Percentiles rank a stretch among this genome's conserved stretches.
Conservation (phyloP, 2,113 vertebrate genomes). For the Pelecanus crispus region DNA sequence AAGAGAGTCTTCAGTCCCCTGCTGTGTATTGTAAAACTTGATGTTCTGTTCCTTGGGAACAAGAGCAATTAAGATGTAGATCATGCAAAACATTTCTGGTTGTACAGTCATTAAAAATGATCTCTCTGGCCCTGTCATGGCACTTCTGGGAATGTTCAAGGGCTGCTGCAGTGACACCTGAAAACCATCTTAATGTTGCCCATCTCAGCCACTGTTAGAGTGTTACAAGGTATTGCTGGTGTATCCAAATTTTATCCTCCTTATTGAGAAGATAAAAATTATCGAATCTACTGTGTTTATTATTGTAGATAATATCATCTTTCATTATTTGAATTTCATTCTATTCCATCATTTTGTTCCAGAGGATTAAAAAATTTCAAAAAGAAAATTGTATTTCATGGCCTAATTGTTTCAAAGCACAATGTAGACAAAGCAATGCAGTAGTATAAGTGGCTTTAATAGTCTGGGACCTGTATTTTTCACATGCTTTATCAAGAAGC, state of each 20-base stretch:
- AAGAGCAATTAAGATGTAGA: conserved; percentile 27
- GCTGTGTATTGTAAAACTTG: not conserved
- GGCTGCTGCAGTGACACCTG: not conserved
- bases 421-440: not conserved
- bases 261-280: not conserved
- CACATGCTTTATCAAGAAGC: not conserved
- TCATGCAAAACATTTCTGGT: conserved; percentile 13
- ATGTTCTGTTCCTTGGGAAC: conserved; percentile 16
- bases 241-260: not conserved
- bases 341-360: not conserved
- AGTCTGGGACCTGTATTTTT: not conserved
- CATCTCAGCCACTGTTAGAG: not conserved
- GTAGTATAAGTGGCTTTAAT: not conserved
- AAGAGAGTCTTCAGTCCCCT: not conserved
- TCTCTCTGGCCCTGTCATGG: not conserved
- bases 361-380: not conserved
- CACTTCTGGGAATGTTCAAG: not conserved
- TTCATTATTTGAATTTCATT: not conserved
- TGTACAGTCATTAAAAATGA: conserved; percentile 7
- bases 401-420: not conserved
- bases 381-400: not conserved
- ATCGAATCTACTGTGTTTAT: not conserved
- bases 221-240: not conserved
- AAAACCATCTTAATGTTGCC: not conserved
- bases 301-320: not conserved